Conservation (phyloP, 92 coral and sea anemone species). For the Hydrozoanthus gracilis region DNA sequence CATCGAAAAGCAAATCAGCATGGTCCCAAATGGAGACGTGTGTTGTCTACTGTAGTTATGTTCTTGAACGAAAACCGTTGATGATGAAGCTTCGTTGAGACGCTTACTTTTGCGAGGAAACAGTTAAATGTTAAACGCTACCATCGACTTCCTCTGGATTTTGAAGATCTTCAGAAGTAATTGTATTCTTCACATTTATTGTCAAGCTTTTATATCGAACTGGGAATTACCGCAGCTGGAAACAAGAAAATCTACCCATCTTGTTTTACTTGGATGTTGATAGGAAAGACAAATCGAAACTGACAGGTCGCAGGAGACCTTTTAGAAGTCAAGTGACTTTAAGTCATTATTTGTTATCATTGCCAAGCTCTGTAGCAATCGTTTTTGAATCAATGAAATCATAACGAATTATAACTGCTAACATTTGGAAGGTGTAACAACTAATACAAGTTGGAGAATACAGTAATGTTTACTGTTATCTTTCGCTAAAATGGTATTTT, state of each 20-base stretch:
- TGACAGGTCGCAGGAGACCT: slow-evolving; percentile 25
- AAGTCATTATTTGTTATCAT: slow-evolving; percentile 11
- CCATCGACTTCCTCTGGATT: neutral
- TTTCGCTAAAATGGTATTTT: neutral
- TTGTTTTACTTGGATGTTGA: slow-evolving; percentile 18
- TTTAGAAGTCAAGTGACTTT: slow-evolving; percentile 28
- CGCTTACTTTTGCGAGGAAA: too few relatives aligned
- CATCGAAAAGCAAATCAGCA: neutral
- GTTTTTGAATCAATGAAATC: too few relatives aligned
- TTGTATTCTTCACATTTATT: neutral
- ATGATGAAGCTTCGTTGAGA: neutral
- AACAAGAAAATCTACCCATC: slow-evolving; percentile 29
- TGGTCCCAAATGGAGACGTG: too few relatives aligned
- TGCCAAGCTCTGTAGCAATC: neutral
- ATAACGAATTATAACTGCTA: too few relatives aligned
- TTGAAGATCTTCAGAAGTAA: neutral
- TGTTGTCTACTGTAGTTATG: neutral
- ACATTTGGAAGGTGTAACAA: too few relatives aligned
- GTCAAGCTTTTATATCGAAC: neutral
- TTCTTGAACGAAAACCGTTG: neutral
- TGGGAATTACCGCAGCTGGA: neutral
- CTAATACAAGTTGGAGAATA: too few relatives aligned
- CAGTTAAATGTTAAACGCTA: neutral
- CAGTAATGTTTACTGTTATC: too few relatives aligned
- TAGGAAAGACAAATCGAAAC: slow-evolving; percentile 23